Base-by-base conservation (phyloP, 2,888 invertebrate species). In the Oscheius sp. region DNA sequence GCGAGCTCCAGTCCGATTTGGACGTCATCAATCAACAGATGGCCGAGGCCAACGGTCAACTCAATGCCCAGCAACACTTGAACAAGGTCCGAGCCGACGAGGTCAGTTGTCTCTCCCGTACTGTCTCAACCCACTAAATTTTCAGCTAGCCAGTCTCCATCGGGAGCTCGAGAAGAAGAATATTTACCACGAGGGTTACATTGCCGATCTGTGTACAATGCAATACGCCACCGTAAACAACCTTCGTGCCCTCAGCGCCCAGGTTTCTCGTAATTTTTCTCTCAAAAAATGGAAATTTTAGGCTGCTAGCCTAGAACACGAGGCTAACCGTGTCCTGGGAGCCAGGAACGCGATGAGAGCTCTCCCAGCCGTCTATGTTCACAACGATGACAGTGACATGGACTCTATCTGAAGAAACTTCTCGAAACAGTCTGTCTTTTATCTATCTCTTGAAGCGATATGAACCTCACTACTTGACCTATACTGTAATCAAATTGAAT, bases 1-100 rank as follows among this genome's bases (percentile, higher is more conserved):
- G 95, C 89, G 98, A 98, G 91, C 93, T 98, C 90, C 95, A 96
- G 83, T 94, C 96, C 85, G 98, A 99, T 91, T 93, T 99, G 83
- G 97, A 98, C 89, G 96, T 96, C 91, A 92, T 96, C 90, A 95
- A 95, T 88, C 96, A 96, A 92, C 94, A 96, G 89, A 93, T 96
- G 87, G 98, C 98, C 90, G 98, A 99, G 92, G 96, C 98, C 89
- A 98, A 97, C 90, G 99, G 99, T 90, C 98, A 97, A 90, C 97
- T 98, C 86, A 94, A 96, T 68, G 96, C 97, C 86, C 97, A 97
- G 70, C 77, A 82, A 33, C 86, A 87, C 72, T 73, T 86, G 58
- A 86, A 86, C 73, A 85, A 84, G 63, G 60, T 81, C 21, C 78
- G 84, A n/a, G 82, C 84, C 29, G 82, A 84, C 48, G 86, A 86